These are phyloP conservation scores for Enteromius treurensis DNA, from an alignment of 2,797 vertebrate genomes.

Conservation along the genomic window DNA sequence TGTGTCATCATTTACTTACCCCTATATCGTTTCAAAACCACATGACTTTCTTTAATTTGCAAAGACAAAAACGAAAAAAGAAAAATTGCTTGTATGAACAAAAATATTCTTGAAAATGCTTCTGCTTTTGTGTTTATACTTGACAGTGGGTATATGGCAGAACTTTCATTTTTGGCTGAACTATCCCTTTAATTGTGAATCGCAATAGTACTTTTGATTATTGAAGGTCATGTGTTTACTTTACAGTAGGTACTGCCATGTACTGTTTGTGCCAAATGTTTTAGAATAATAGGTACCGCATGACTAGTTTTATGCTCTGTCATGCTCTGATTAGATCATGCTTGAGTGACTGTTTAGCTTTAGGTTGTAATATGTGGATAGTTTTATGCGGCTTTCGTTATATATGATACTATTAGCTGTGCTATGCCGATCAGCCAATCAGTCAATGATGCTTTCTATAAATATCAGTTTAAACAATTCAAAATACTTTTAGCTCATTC, in stretches of 20 bases:
- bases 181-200: background rate
- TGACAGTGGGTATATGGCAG: background rate
- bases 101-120: background rate
- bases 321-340: background rate
- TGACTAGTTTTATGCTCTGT: background rate
- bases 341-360: conserved; percentile 1
- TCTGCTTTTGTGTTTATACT: background rate
- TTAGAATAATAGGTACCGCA: background rate
- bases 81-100: background rate
- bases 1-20: background rate
- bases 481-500: background rate
- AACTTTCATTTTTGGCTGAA: background rate
- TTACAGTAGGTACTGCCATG: background rate
- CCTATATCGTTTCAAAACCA: background rate
- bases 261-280: background rate
- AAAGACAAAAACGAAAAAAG: background rate
- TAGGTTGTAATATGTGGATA: background rate
- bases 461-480: background rate
- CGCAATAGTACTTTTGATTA: background rate
- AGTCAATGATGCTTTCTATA: background rate
- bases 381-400: background rate
- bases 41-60: background rate
- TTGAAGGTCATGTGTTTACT: background rate
- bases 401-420: background rate
- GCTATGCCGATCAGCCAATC: background rate